A percentile compares a stretch with the other conserved stretches of the same genome.
These are phyloP conservation scores for Paguma larvata DNA, from an alignment of 2,797 vertebrate genomes.

Conservation along the genomic window DNA sequence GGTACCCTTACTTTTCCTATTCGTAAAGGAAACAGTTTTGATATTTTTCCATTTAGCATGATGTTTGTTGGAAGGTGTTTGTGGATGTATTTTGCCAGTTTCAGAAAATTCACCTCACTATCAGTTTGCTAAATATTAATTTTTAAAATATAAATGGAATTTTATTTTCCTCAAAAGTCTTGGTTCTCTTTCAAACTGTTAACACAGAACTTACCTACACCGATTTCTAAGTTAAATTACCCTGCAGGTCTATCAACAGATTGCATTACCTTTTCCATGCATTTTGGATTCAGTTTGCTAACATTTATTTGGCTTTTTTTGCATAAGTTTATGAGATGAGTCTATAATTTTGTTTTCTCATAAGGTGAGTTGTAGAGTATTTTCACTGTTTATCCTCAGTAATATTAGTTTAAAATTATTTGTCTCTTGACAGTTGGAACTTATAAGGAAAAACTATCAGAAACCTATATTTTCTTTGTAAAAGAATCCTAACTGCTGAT, in stretches of 20 bases:
- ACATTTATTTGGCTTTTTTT: conserved; percentile 2
- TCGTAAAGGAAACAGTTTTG: not conserved
- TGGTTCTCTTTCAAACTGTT: not conserved
- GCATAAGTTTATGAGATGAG: not conserved
- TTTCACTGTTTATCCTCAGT: not conserved
- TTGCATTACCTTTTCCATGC: not conserved
- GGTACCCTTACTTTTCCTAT: not conserved
- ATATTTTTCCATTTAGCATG: not conserved
- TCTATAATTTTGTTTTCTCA: not conserved
- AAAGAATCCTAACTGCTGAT: conserved; percentile 6
- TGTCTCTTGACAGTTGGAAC: not conserved
- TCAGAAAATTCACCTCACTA: not conserved
- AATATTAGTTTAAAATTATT: conserved; percentile 34
- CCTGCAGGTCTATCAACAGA: not conserved
- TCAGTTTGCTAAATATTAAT: not conserved
- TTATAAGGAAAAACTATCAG: not conserved
- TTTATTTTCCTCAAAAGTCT: not conserved
- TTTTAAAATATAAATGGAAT: not conserved
- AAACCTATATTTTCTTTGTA: not conserved
- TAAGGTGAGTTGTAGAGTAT: not conserved
- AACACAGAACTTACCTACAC: not conserved
- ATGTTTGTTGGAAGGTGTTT: not conserved
- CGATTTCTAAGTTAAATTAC: conserved; percentile 13
- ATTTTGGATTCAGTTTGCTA: conserved; percentile 1
- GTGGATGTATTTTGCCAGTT: not conserved